Evolutionary conservation across 2,888 invertebrate genomes (phyloP), one percentile per base, ranked within the genome.

Genomic region (Meandrusa payeni): DNA sequence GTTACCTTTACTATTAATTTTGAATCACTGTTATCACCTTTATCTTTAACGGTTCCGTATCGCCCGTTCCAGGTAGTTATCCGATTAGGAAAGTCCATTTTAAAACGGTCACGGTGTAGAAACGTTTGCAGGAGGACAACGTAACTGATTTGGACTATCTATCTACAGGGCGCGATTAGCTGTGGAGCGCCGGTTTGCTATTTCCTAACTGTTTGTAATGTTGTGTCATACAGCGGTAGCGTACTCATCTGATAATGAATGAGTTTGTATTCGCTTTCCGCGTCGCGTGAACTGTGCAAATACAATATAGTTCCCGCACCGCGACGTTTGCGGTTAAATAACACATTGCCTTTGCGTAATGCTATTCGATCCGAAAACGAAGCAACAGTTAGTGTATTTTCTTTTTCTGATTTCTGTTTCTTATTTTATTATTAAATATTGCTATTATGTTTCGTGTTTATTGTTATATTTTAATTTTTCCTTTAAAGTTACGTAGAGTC

Each of bases 181-280:
- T 9, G 19, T 11, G 31, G 11, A 19, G 11, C 11, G n/a, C 5
- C 17, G 15, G 2, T 15, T 9, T 6, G 27, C 19, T 3, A 23
- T 41, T 41, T 41, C 41, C 41, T 32, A 41, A 41, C 26, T 33
- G 26, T 26, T 19, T 11, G 26, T n/a, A 41, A 41, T 41, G 12
- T 40, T 41, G 26, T 32, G 32, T 32, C 41, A 41, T 26, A 32
- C 9, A 7, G 10, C 12, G 1, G 19, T 12, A 3, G 23, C 13
- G 32, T 5, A 10, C 26, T 33, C 26, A 24, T 19, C 19, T 9
- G 24, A 33, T 24, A 17, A 33, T 26, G 17, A 10, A 33, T 12
- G 5, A 5, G 26, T 2, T 5, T 1, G 15, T 15, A 15, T 9
- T 1, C 7, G n/a, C 7, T 6, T 9, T 6, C 19, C 20, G 37